Evolutionary conservation across 2,888 invertebrate species (phyloP).

Genomic region (Melikaiella ostensackeni): DNA sequence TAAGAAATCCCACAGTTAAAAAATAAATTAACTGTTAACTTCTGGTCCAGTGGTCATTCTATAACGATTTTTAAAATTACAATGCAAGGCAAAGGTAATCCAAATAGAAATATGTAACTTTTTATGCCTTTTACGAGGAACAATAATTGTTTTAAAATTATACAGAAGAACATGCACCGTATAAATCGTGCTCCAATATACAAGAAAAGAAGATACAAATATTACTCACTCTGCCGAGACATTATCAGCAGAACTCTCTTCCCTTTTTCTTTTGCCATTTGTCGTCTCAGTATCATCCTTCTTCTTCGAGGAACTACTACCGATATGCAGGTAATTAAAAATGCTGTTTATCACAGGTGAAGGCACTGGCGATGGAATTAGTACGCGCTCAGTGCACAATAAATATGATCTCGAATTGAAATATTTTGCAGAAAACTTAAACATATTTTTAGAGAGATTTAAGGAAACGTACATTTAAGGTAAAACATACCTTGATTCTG

Average conservation of each 20-base stretch:
- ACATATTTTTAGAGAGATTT: constrained; percentile 50
- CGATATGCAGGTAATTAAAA: constrained; percentile 60
- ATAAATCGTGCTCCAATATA: neutral
- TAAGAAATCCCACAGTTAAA: no score
- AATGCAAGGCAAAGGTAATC: no score
- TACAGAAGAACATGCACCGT: neutral
- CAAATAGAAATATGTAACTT: neutral
- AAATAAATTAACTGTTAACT: no score
- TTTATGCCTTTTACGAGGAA: neutral
- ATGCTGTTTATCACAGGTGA: constrained; percentile 46
- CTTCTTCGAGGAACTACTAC: constrained; percentile 54
- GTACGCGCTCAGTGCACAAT: constrained; percentile 41
- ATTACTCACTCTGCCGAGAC: constrained; percentile 55
- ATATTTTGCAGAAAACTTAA: constrained; percentile 49
- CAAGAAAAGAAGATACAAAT: neutral
- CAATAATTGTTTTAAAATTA: neutral
- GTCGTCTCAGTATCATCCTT: constrained; percentile 44
- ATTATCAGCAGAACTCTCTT: constrained; percentile 49
- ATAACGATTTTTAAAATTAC: no score
- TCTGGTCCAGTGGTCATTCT: no score
- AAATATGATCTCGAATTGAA: constrained; percentile 40
- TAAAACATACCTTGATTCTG: constrained; percentile 63
- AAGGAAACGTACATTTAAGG: constrained; percentile 29
- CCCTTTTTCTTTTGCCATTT: constrained; percentile 64
- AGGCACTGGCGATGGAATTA: constrained; percentile 38